Evolutionary conservation across 2,113 vertebrate species (phyloP), one percentile per base, ranked within the genome.

Genomic region (Brachypodius melanocephalos): DNA sequence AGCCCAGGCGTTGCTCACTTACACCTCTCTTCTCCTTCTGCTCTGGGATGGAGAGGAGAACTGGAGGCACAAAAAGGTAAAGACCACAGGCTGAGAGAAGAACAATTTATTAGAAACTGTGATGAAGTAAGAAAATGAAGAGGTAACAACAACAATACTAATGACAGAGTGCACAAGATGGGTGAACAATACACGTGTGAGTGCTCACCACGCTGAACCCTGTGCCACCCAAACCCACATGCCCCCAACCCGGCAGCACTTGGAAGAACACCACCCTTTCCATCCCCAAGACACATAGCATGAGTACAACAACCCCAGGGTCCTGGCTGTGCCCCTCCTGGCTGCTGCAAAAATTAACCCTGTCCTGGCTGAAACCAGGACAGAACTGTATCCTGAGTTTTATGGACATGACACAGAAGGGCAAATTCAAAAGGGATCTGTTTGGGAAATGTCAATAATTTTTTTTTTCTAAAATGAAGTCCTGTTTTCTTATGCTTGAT

Each of bases 121-220:
- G 25, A 29, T 46, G 61, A 89, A 74, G 54, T 67, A 31, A 52
- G 24, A 46, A 67, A 82, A 61, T 8, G 20, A 6, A 75, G 46
- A 14, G 26, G 54, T 7, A 67, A 52, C 38, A 67, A 15, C 14
- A 57, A 32, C 28, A 52, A 12, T 28, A 38, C 11, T 45, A 38
- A 61, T n/a, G 38, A 46, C 54, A 61, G 38, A n/a, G 10, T 17
- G 29, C 40, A 46, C 46, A 46, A 26, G 25, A n/a, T 14, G 38
- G 28, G 38, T 31, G 18, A 68, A 40, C 14, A 20, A 19, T 18
- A 31, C 25, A n/a, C 9, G 6, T 26, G 7, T 20, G 38, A 52
- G 22, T 28, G 26, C 17, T 76, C 26, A 36, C 45, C 54, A 15
- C 0, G 0, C 3, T 0, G 6, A 38, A n/a, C n/a, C 22, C 19